Evolutionary conservation across 2,113 vertebrate species (phyloP), one percentile per base, ranked within the genome.

Genomic region (Ophthalmolycus amberensis): DNA sequence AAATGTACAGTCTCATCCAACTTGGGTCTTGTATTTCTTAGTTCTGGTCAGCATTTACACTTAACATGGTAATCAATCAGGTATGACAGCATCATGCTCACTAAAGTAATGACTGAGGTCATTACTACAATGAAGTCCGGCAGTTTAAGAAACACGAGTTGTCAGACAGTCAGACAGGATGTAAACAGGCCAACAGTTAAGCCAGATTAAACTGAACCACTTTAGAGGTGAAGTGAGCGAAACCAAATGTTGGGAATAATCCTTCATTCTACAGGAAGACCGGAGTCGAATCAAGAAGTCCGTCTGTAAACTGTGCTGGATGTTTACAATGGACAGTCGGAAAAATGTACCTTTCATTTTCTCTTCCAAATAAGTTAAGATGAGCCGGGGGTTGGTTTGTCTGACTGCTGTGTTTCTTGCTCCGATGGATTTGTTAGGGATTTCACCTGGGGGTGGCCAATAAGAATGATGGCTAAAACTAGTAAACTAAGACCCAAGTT

Each of bases 101-200:
- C 38, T 15, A 14, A 71, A 18, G 11, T 37, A n/a, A 73, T 54
- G 18, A 52, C 56, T 29, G 12, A n/a, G 48, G 12, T 40, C 68
- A 32, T 64, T 38, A 59, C 16, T 25, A 25, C 46, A 48, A 11
- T 27, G 22, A 69, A 54, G 65, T 37, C 48, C 2, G 3, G 34
- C 1, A 15, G 3, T 38, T 9, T 2, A 37, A 69, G 59, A 50
- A 64, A 56, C 32, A 10, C 0, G 1, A 63, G 15, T 9, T 9
- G 20, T 71, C 16, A 11, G n/a, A 59, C 20, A 18, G 9, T 70
- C 14, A 14, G 27, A 62, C n/a, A 16, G 48, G 77, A 77, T 52
- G 42, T 67, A 54, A 67, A 85, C 42, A 71, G 9, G 34, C 12
- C 34, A 50, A 59, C 29, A 25, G 54, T 8, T 64, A 7, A 38